Percentiles rank a stretch among this genome's conserved stretches.
These are phyloP conservation scores for Plebejus argus DNA, from an alignment of 2,888 invertebrate genomes.

Conservation along the genomic window DNA sequence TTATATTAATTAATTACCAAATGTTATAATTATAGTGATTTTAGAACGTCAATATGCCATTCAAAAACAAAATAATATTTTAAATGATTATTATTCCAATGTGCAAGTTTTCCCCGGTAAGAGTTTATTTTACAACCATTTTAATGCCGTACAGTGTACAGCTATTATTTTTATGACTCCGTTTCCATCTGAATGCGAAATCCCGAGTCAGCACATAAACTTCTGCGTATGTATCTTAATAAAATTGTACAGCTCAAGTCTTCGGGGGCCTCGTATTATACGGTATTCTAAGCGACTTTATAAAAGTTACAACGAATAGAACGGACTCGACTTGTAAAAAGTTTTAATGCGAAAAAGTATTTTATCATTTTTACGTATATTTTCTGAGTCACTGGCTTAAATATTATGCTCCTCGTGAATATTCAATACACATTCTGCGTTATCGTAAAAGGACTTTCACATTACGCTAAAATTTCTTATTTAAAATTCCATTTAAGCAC, in stretches of 20 bases:
- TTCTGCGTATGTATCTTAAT: constrained; percentile 22
- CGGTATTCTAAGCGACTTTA: constrained; percentile 16
- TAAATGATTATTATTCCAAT: neutral
- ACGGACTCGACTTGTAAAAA: neutral
- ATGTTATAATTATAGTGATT: too few relatives aligned
- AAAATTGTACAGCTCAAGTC: constrained; percentile 18
- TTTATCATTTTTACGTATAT: constrained; percentile 4
- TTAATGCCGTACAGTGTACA: neutral
- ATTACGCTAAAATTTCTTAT: constrained; percentile 4
- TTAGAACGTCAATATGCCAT: too few relatives aligned
- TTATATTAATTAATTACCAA: too few relatives aligned
- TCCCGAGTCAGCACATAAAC: constrained; percentile 17
- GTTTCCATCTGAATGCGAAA: constrained; percentile 23
- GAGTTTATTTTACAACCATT: neutral
- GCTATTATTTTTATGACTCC: constrained; percentile 11
- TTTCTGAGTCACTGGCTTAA: neutral
- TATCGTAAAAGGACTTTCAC: constrained; percentile 3
- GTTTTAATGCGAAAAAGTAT: constrained; percentile 15
- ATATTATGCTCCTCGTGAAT: neutral
- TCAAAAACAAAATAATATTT: neutral
- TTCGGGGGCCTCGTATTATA: constrained; percentile 15
- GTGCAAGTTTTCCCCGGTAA: neutral
- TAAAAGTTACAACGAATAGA: constrained; percentile 16
- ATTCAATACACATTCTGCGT: neutral
- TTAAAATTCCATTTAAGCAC: constrained; percentile 19